Base-by-base conservation (phyloP, 2,797 vertebrate genomes). In the Enteromius mattozi region DNA sequence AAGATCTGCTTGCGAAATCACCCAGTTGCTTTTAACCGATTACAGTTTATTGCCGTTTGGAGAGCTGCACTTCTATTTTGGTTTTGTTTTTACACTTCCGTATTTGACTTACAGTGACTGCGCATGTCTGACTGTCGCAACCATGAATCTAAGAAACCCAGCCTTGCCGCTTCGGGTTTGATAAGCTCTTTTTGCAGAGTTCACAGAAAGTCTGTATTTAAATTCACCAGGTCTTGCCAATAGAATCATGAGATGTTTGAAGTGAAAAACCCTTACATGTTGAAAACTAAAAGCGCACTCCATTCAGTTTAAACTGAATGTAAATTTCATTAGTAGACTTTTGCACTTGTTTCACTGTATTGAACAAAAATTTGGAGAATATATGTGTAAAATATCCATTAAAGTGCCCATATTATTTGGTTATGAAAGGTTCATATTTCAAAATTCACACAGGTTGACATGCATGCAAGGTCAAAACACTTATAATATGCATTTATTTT, bases 11-110 rank as follows among this genome's bases (percentile, higher is more conserved):
- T 66, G 37, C 9, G 66, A 74, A 51, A 77, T 77, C 33, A 42
- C 37, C 59, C 19, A 16, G 76, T 49, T 63, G 30, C 54, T 59
- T 70, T 83, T 68, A 83, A 83, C 72, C 37, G n/a, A 9, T 84
- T 42, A 68, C 37, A 69, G 74, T 83, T 69, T 69, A 69, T 35
- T 84, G 54, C 51, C 7, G 24, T 56, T 78, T 8, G 45, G 56
- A 84, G 49, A 61, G 30, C 7, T 13, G 19, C 24, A 59, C 19
- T 40, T 63, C 51, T 71, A 49, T 79, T 84, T 84, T 21, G 14
- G 51, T 59, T 72, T 35, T 47, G 37, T 75, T 63, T 82, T 49
- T 35, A 35, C 30, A 49, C 13, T 72, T 71, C n/a, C 37, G 42
- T 40, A 6, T 54, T 37, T 69, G 61, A 40, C n/a, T 76, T 84